A percentile compares a stretch with the other conserved stretches of the same genome.
These are phyloP conservation scores for Dendrolimus houi DNA, from an alignment of 2,888 invertebrate genomes.

Conservation along the genomic window DNA sequence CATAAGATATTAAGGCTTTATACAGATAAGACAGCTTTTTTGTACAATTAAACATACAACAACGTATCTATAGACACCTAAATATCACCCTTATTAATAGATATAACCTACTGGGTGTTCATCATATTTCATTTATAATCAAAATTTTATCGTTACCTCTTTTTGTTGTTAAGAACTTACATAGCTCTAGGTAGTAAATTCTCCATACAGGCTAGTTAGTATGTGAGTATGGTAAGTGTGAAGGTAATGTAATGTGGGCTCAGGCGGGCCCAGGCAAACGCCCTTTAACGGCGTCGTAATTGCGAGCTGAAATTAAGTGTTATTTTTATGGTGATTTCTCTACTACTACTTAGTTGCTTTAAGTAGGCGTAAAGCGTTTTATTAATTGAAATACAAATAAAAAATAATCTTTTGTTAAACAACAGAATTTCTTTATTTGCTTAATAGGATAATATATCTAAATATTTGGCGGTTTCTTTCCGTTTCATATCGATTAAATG, in stretches of 20 bases:
- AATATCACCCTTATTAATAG: neutral
- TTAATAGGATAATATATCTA: too few species aligned
- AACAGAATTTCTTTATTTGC: slow-evolving; percentile 5
- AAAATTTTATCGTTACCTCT: too few species aligned
- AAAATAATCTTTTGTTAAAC: slow-evolving; percentile 15
- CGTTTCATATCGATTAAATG: too few species aligned
- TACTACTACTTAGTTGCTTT: slow-evolving; percentile 72
- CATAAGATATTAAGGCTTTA: too few species aligned
- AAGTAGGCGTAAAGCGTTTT: slow-evolving; percentile 69
- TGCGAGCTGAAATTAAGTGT: slow-evolving; percentile 74
- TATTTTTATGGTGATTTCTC: slow-evolving; percentile 76
- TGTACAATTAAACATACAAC: too few species aligned
- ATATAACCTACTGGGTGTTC: neutral
- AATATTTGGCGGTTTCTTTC: too few species aligned
- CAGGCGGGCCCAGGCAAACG: slow-evolving; percentile 56
- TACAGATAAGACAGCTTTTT: too few species aligned
- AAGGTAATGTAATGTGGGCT: slow-evolving; percentile 61
- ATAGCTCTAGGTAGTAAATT: too few species aligned
- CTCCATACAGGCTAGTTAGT: slow-evolving; percentile 19
- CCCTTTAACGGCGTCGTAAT: slow-evolving; percentile 71
- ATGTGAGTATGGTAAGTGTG: slow-evolving; percentile 49
- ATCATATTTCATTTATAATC: too few species aligned
- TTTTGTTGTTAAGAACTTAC: too few species aligned
- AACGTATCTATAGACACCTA: too few species aligned
- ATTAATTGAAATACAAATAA: slow-evolving; percentile 55